These are phyloP conservation scores for Sycophila texana DNA, from an alignment of 2,888 invertebrate genomes.

Conservation along the genomic window DNA sequence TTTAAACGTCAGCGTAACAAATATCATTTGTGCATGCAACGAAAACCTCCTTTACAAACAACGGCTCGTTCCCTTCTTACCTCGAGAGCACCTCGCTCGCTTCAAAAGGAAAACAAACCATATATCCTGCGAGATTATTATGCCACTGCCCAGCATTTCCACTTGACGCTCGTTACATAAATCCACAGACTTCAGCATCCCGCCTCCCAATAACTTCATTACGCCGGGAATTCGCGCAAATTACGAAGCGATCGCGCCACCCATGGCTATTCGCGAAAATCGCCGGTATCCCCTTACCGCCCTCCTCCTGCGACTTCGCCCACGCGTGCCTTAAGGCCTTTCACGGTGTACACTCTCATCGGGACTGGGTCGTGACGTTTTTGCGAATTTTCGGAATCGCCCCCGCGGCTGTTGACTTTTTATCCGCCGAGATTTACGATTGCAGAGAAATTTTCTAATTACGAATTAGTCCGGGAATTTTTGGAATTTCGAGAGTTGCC, in stretches of 20 bases:
- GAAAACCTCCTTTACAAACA: too few species aligned
- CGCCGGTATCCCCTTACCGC: neutral
- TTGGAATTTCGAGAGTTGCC: neutral
- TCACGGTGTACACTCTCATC: too few species aligned
- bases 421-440: slow-evolving; percentile 32
- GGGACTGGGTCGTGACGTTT: neutral
- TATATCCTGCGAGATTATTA: too few species aligned
- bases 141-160: neutral
- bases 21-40: too few species aligned
- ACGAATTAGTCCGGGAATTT: neutral
- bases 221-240: neutral
- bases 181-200: neutral
- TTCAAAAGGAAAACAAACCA: too few species aligned
- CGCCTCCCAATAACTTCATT: neutral
- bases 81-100: too few species aligned
- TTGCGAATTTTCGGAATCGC: slow-evolving; percentile 30
- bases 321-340: neutral
- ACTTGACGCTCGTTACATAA: neutral
- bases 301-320: slow-evolving; percentile 34
- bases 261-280: too few species aligned
- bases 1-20: too few species aligned
- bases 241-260: slow-evolving; percentile 11
- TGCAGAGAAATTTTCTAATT: neutral
- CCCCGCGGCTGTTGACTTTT: neutral
- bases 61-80: too few species aligned